Evolutionary conservation across 1,140 invertebrate genomes (phyloP).

Genomic region (Macrocentrus cingulum): DNA sequence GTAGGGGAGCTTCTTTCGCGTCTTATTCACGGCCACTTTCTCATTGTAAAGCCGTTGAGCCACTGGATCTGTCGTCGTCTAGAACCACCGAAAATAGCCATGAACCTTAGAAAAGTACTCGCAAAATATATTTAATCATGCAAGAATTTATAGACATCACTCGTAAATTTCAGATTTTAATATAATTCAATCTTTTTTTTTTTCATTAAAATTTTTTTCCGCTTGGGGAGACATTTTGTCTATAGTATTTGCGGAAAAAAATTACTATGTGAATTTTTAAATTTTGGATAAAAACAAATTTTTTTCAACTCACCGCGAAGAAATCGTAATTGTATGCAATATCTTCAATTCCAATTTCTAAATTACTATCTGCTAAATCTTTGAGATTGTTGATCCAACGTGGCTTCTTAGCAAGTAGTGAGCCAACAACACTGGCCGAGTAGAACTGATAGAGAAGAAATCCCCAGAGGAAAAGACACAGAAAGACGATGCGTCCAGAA

Average conservation of each 20-base stretch:
- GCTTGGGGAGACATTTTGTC: neutral
- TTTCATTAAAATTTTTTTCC: constrained; percentile 27
- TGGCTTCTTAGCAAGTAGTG: constrained; percentile 66
- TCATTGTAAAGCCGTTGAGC: constrained; percentile 58
- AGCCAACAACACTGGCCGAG: constrained; percentile 73
- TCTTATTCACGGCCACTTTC: constrained; percentile 50
- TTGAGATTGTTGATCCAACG: constrained; percentile 65
- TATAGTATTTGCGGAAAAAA: too few species aligned
- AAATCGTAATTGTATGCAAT: constrained; percentile 65
- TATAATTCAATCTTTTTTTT: too few species aligned
- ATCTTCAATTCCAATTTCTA: constrained; percentile 66
- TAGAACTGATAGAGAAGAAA: constrained; percentile 71
- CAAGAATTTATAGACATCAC: too few species aligned
- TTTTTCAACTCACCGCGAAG: constrained; percentile 63
- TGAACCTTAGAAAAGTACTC: too few species aligned
- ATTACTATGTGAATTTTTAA: too few species aligned
- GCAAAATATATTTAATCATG: too few species aligned
- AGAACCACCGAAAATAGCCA: too few species aligned
- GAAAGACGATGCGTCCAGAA: constrained; percentile 63
- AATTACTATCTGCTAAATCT: constrained; percentile 65
- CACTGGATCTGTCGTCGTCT: constrained; percentile 64
- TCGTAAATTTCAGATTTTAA: too few species aligned
- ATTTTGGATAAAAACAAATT: too few species aligned
- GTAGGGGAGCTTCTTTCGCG: constrained; percentile 31
- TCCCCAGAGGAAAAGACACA: constrained; percentile 66